These are phyloP conservation scores for Caracal caracal DNA, from an alignment of 2,113 vertebrate genomes.

Conservation along the genomic window DNA sequence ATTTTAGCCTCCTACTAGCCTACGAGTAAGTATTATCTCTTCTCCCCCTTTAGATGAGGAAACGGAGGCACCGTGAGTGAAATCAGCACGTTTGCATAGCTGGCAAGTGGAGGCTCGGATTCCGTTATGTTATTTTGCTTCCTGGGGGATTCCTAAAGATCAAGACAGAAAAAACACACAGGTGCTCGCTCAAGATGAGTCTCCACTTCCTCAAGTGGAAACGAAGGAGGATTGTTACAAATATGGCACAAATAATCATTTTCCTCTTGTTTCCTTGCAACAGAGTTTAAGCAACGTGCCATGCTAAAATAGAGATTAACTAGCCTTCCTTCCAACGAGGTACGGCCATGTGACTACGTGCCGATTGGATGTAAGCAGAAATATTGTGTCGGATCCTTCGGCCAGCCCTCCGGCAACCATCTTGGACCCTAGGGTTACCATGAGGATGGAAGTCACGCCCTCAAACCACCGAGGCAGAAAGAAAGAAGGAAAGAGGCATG, in stretches of 20 bases:
- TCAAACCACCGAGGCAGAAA: not conserved
- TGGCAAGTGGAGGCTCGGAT: fast-evolving
- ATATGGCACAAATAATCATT: too few species aligned
- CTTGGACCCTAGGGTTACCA: too few species aligned
- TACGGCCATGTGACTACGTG: not conserved
- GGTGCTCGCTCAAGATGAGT: not conserved
- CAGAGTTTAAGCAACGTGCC: not conserved
- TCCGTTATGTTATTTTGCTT: too few species aligned
- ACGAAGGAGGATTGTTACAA: not conserved
- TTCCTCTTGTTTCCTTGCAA: not conserved
- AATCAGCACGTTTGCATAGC: fast-evolving
- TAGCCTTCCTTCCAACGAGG: not conserved
- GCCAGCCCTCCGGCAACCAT: not conserved
- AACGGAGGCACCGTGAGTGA: not conserved
- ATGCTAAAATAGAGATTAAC: too few species aligned
- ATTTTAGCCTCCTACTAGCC: not conserved
- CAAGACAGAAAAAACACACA: not conserved
- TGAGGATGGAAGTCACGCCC: not conserved
- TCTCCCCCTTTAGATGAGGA: not conserved
- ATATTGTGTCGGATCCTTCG: not conserved
- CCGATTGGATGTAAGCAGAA: not conserved
- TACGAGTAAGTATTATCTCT: not conserved
- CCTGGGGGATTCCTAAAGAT: not conserved
- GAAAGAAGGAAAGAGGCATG: not conserved
- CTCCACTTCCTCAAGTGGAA: not conserved